Conservation (phyloP, 2,113 vertebrate species). For the Dolichallabes microphthalmus region DNA sequence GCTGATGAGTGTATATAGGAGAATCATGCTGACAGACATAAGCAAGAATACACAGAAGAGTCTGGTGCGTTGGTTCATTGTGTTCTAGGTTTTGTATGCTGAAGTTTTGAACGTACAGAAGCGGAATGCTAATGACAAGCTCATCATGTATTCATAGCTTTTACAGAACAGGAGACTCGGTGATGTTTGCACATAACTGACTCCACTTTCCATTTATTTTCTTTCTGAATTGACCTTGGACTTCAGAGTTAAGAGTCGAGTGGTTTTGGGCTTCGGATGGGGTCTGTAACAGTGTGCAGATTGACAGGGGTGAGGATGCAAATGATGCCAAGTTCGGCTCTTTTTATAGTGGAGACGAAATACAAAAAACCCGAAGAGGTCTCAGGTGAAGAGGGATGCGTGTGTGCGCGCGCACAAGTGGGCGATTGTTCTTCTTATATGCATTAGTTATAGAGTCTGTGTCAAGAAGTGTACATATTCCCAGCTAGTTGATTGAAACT, state of each 20-base stretch:
- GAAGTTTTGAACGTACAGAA: constrained; percentile 8
- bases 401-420: background rate
- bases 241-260: background rate
- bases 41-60: background rate
- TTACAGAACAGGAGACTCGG: constrained; percentile 3
- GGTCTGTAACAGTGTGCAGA: background rate
- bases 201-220: constrained; percentile 14
- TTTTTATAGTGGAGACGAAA: background rate
- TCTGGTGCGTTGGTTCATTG: background rate
- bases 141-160: constrained; percentile 34
- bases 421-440: background rate
- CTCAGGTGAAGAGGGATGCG: background rate
- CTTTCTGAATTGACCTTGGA: constrained; percentile 3
- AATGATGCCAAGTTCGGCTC: background rate
- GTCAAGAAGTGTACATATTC: background rate
- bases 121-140: constrained; percentile 4
- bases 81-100: background rate
- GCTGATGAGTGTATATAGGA: background rate
- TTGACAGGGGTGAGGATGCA: background rate
- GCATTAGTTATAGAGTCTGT: background rate
- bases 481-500: background rate
- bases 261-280: background rate
- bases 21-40: too few relatives aligned
- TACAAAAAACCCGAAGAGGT: background rate
- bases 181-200: background rate